These are phyloP conservation scores for Elgonia sp. DNA, from an alignment of 2,888 invertebrate genomes.

Conservation along the genomic window DNA sequence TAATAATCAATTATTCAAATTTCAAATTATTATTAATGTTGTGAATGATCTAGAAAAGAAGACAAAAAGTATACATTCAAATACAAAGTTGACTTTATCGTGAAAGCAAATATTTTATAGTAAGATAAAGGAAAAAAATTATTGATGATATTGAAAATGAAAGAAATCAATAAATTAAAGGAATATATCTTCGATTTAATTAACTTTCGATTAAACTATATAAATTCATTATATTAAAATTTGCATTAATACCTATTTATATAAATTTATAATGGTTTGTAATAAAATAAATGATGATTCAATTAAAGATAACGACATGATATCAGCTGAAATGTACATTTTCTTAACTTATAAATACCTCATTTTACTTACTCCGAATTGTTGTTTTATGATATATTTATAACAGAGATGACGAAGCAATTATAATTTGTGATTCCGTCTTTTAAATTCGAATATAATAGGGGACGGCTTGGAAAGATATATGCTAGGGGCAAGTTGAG, in stretches of 20 bases:
- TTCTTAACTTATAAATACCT: neutral
- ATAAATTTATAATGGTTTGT: no score
- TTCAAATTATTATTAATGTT: constrained; percentile 33
- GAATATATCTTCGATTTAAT: neutral
- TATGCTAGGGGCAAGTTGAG: constrained; percentile 56
- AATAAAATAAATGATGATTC: no score
- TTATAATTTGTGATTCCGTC: constrained; percentile 54
- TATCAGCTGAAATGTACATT: neutral
- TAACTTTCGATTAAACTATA: no score
- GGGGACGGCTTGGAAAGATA: constrained; percentile 55
- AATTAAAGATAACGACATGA: no score
- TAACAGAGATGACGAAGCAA: constrained; percentile 49
- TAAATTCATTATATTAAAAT: no score
- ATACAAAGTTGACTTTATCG: no score
- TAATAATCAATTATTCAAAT: constrained; percentile 35
- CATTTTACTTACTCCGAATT: constrained; percentile 7
- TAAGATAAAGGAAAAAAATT: no score
- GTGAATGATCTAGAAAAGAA: neutral
- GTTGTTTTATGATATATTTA: constrained; percentile 23
- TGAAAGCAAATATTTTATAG: no score
- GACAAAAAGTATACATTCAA: no score
- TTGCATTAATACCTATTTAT: no score
- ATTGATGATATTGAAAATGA: no score
- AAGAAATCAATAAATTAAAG: no score
- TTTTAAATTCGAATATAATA: constrained; percentile 57